Base-by-base conservation (phyloP, 2,113 vertebrate genomes). In the Apistogramma diplotaenia region DNA sequence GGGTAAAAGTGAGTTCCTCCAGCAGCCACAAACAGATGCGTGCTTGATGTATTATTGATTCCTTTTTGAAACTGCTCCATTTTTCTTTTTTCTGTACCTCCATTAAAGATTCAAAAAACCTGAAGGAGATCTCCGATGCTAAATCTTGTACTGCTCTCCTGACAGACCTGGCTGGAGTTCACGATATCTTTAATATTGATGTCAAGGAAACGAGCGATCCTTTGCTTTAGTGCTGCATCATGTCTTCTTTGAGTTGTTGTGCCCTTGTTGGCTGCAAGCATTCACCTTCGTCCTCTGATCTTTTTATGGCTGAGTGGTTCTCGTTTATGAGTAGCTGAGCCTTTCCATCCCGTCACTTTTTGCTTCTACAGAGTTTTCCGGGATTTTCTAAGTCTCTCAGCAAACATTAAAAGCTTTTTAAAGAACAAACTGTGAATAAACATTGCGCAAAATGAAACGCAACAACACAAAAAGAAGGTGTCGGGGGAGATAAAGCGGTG, bases 41-140 rank as follows among this genome's bases (percentile, higher is more conserved):
- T 59, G 55, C 78, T 74, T 87, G 85, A 90, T 93, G 83, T 87
- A 93, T 93, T 92, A 93, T 92, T 93, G 82, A 92, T 92, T 89
- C 59, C 25, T 70, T 19, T 76, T 61, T 79, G 70, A 76, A 87
- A 83, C 73, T 1, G 51, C 59, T 86, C 75, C 58, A 76, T 85
- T 90, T 91, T 85, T 71, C 59, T 82, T 83, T 85, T 79, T 74
- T 53, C 62, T 78, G n/a, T 33, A 19, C 43, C n/a, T 11, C 27
- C 70, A 92, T 93, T 35, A 91, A 89, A 89, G 29, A 93, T 92
- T 87, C 19, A 93, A 11, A 84, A 82, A 70, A 92, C 76, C 73
- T 83, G 83, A 92, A 86, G 74, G 65, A 87, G 82, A 90, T 88
- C 83, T 55, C 74, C 43, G 12, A 25, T 40, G 76, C 46, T 89